Conservation (phyloP, 2,797 vertebrate species). For the Labroides dimidiatus region DNA sequence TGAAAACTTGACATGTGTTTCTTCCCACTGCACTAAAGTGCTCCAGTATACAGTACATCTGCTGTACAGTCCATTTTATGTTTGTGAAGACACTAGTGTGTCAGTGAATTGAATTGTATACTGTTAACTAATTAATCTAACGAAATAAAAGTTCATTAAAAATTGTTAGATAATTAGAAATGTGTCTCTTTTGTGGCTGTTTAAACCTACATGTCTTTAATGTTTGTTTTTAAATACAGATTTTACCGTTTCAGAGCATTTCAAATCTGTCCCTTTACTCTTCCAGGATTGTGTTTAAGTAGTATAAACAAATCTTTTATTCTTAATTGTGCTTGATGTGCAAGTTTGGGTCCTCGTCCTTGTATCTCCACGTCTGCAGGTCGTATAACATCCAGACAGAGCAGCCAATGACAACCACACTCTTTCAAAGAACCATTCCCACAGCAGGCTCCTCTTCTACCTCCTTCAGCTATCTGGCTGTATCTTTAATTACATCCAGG, state of each 20-base stretch:
- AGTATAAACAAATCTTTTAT: slow-evolving; percentile 6
- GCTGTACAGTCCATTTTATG: slow-evolving; percentile 87
- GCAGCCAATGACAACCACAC: slow-evolving; percentile 62
- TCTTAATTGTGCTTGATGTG: slow-evolving; percentile 14
- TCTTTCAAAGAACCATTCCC: slow-evolving; percentile 38
- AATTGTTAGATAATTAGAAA: slow-evolving; percentile 82
- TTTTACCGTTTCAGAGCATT: not conserved
- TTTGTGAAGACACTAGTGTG: slow-evolving; percentile 87
- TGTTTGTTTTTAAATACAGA: slow-evolving; percentile 23
- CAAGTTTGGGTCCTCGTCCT: not conserved
- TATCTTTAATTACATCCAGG: slow-evolving; percentile 64
- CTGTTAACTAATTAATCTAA: slow-evolving; percentile 87
- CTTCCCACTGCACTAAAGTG: slow-evolving; percentile 77
- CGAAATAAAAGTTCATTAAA: slow-evolving; percentile 85
- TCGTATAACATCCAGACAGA: slow-evolving; percentile 66
- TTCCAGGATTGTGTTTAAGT: not conserved
- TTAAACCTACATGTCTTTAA: slow-evolving; percentile 24
- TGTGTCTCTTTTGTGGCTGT: slow-evolving; percentile 58
- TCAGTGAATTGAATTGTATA: slow-evolving; percentile 89
- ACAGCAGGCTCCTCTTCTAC: slow-evolving; percentile 25
- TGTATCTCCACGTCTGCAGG: slow-evolving; percentile 42
- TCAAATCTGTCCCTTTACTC: not conserved
- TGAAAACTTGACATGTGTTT: slow-evolving; percentile 78
- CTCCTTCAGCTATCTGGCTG: slow-evolving; percentile 32
- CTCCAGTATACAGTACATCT: slow-evolving; percentile 78